Conservation (phyloP, 2,888 invertebrate genomes). For the Globia sparganii region DNA sequence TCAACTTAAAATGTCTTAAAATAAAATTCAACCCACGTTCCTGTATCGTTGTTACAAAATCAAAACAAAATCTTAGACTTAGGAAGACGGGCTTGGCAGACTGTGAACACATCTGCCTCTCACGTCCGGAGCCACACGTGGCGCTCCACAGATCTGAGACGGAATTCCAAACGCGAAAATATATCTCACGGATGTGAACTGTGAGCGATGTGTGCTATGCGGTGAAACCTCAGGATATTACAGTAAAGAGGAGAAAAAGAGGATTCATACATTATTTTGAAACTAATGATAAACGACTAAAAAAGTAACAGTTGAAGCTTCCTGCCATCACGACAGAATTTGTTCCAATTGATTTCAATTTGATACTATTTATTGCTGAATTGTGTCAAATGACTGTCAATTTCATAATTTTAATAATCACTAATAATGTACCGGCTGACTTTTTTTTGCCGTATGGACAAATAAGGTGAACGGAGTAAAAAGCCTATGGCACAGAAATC, state of each 20-base stretch:
- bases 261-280: neutral
- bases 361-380: too few species aligned
- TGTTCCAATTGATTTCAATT: too few species aligned
- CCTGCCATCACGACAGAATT: neutral
- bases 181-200: conserved; percentile 27
- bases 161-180: conserved; percentile 53
- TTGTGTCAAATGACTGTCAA: too few species aligned
- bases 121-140: conserved; percentile 61
- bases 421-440: too few species aligned
- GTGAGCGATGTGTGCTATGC: conserved; percentile 11
- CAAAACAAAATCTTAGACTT: conserved; percentile 58
- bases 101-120: conserved; percentile 66
- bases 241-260: neutral
- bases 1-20: neutral
- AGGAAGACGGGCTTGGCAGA: conserved; percentile 37
- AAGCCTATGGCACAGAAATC: too few species aligned
- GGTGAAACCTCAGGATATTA: conserved; percentile 17
- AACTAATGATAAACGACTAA: neutral
- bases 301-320: too few species aligned
- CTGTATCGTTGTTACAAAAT: conserved; percentile 48
- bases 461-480: too few species aligned
- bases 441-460: too few species aligned
- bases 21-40: conserved; percentile 22
- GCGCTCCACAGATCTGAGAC: conserved; percentile 23
- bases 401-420: too few species aligned